Base-by-base conservation (phyloP, 2,113 vertebrate genomes). In the Pungitius pungitius region DNA sequence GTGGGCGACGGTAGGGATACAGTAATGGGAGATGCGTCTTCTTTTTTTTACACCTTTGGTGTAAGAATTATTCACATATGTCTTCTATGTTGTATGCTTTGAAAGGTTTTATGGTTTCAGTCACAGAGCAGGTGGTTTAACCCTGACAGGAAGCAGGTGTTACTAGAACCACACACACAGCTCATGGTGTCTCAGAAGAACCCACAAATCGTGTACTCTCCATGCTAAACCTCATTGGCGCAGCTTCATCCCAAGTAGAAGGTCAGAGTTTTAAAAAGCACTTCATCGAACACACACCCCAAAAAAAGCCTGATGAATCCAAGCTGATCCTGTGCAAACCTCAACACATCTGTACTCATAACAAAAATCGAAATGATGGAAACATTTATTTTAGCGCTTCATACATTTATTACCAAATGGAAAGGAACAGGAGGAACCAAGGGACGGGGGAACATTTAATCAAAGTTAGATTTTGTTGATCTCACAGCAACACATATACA, bases 141-240 rank as follows among this genome's bases (percentile, higher is more conserved):
- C 45, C 55, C 55, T 33, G 66, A 71, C 59, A 82, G 80, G 80
- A 82, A 84, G 70, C 69, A 78, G 67, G 39, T 77, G 57, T 60
- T 68, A 63, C 60, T 60, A 73, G 22, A 18, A 47, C 22, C 15
- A 1, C 24, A 52, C 43, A 51, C 40, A 55, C 37, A 68, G 4
- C 24, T 56, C 14, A 24, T 8, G 6, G 51, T 40, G 30, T 47
- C 43, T 52, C 24, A 13, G 7, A 35, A n/a, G 52, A 69, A 82
- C 22, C 75, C 40, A 73, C 55, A 61, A 59, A 69, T 60, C 59
- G 39, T 18, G 13, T 8, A 11, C 30, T 76, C 13, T 45, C 60
- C 65, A 67, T 55, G 54, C 20, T 57, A n/a, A 68, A 30, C 49
- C 42, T 42, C 27, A 37, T 1, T 69, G 49, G 39, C 4, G 0